Conservation (phyloP, 2,888 invertebrate genomes). For the Seira ritae region DNA sequence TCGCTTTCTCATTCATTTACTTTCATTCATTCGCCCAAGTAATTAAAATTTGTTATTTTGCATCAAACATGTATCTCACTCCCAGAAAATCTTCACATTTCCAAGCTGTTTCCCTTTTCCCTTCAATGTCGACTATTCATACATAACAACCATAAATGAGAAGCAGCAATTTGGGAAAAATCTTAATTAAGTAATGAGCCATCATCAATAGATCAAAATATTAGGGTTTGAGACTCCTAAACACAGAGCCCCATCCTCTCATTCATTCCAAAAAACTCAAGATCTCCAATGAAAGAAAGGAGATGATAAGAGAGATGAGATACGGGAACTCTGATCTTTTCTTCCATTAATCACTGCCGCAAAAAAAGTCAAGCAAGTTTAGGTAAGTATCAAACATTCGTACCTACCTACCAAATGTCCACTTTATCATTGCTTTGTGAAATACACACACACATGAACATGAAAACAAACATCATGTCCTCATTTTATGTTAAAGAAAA, state of each 20-base stretch:
- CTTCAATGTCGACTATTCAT: no score
- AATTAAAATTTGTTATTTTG: background rate
- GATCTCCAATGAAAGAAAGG: conserved; percentile 27
- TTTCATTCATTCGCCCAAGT: background rate
- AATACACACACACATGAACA: background rate
- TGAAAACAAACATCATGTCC: conserved; percentile 6
- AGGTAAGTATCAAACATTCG: background rate
- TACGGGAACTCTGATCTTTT: conserved; percentile 31
- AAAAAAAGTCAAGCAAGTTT: conserved; percentile 2
- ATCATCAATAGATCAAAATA: conserved; percentile 49
- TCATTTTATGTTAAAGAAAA: background rate
- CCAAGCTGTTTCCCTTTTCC: background rate
- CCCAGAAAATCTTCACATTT: background rate
- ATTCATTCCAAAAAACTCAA: conserved; percentile 31
- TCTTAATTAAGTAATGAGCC: conserved; percentile 59
- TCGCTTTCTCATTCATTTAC: background rate
- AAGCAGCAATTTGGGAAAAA: conserved; percentile 6
- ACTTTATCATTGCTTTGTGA: background rate
- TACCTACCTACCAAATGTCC: background rate
- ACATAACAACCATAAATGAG: background rate
- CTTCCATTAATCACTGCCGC: conserved; percentile 36
- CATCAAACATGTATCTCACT: background rate
- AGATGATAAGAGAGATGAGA: background rate
- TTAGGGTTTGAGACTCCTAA: conserved; percentile 11
- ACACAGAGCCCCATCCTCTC: conserved; percentile 41